Evolutionary conservation across 2,797 vertebrate genomes (phyloP), one percentile per base, ranked within the genome.

Genomic region (Schizothorax lantsangensis): DNA sequence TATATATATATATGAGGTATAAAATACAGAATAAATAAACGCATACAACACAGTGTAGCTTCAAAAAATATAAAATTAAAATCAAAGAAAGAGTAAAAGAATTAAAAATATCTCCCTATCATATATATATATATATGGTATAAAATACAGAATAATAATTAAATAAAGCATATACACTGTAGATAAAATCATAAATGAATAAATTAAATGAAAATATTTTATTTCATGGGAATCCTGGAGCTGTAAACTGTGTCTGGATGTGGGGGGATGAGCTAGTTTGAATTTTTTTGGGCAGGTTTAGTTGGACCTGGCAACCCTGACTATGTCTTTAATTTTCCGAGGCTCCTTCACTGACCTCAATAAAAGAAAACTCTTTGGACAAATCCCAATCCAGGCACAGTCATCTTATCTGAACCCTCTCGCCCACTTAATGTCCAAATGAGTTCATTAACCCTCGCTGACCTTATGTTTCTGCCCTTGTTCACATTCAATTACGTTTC

Each of bases 391-490:
- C 64, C 66, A 14, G 14, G 8, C 30, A 26, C 33, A 26, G 7
- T 68, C 64, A 33, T 17, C 30, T 33, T 19, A 68, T 68, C 30
- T 33, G 14, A 33, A 7, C 26, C 62, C 62, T 66, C 57, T 12
- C 2, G 1, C 73, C 21, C 40, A 49, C 72, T 84, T 26, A 23
- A 30, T 19, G 23, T 78, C 36, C 47, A 79, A 59, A 85, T 43
- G 45, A 79, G 84, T 52, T 45, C 1, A 83, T 85, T 88, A 86
- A 79, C 84, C 79, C 21, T 11, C 8, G 30, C 74, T 74, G 80
- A 64, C 21, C 57, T 36, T 33, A 75, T 36, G 47, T 80, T 79
- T 74, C 59, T 15, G 47, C 33, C 52, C 81, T 83, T n/a, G 59
- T 38, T 66, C 26, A 68, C 84, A 59, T 71, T 36, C 78, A 84